These are phyloP conservation scores for Telmatochromis brichardi DNA, from an alignment of 2,113 vertebrate genomes.

Conservation along the genomic window DNA sequence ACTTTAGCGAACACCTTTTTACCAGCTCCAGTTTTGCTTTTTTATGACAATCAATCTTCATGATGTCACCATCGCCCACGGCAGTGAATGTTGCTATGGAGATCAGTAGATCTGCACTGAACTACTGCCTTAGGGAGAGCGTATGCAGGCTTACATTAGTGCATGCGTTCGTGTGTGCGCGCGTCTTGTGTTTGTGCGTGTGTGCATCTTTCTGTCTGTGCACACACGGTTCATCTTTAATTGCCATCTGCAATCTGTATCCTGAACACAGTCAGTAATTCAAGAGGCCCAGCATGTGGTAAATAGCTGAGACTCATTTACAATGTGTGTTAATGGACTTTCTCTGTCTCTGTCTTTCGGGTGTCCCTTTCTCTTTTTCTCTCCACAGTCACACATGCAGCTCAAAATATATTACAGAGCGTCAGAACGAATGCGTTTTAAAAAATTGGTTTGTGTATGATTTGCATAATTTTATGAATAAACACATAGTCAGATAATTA, in stretches of 20 bases:
- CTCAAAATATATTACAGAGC: neutral
- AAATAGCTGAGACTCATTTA: constrained; percentile 65
- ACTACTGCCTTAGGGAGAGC: constrained; percentile 28
- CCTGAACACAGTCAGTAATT: constrained; percentile 59
- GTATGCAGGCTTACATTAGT: neutral
- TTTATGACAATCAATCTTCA: constrained; percentile 59
- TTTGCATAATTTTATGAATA: constrained; percentile 5
- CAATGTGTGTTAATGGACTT: constrained; percentile 61
- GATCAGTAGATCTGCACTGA: constrained; percentile 57
- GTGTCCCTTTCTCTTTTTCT: neutral
- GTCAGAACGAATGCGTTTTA: neutral
- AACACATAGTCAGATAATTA: neutral
- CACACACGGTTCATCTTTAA: constrained; percentile 53
- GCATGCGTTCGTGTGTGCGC: neutral
- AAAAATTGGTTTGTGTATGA: neutral
- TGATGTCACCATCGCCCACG: constrained; percentile 60
- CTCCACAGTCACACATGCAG: neutral
- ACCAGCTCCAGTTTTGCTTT: constrained; percentile 13
- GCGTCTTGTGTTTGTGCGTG: neutral
- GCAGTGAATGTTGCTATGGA: constrained; percentile 63
- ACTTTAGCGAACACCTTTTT: constrained; percentile 12
- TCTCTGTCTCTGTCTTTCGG: constrained; percentile 37
- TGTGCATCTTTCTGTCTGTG: neutral
- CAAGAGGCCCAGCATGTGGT: constrained; percentile 55
- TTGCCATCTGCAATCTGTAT: constrained; percentile 65